Percentiles rank a stretch among this genome's conserved stretches.
Conservation (phyloP, 2,797 vertebrate species). For the Sebastes itinus region DNA sequence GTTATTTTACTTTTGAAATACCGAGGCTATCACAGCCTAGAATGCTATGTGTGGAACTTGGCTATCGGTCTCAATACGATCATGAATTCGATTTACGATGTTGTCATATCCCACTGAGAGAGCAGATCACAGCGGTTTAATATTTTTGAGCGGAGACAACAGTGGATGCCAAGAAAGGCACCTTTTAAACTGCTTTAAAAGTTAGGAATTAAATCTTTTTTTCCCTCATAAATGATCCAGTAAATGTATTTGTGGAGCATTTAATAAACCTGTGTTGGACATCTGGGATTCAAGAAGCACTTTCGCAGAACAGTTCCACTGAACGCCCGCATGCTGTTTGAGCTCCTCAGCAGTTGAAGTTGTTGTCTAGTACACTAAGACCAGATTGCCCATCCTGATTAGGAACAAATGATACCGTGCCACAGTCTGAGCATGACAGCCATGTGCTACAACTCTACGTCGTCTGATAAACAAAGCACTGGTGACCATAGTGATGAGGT, state of each 20-base stretch:
- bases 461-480: slow-evolving; percentile 60
- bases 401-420: slow-evolving; percentile 10
- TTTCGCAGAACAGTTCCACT: slow-evolving; percentile 42
- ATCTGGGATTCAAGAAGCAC: slow-evolving; percentile 27
- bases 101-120: slow-evolving; percentile 13
- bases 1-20: slow-evolving; percentile 44
- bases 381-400: slow-evolving; percentile 59
- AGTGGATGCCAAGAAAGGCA: neutral
- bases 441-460: slow-evolving; percentile 9
- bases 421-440: slow-evolving; percentile 21
- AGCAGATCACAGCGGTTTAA: neutral
- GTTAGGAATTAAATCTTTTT: neutral
- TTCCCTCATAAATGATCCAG: neutral
- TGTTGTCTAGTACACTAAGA: slow-evolving; percentile 60
- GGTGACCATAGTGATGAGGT: slow-evolving; percentile 55
- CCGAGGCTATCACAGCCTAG: neutral
- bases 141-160: slow-evolving; percentile 11
- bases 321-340: slow-evolving; percentile 47
- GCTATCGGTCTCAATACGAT: slow-evolving; percentile 12
- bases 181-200: neutral
- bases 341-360: slow-evolving; percentile 63
- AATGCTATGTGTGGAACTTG: neutral
- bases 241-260: neutral
- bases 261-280: neutral
- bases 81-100: slow-evolving; percentile 41